Evolutionary conservation across 2,888 invertebrate genomes (phyloP).

Genomic region (Clusia tigrina): DNA sequence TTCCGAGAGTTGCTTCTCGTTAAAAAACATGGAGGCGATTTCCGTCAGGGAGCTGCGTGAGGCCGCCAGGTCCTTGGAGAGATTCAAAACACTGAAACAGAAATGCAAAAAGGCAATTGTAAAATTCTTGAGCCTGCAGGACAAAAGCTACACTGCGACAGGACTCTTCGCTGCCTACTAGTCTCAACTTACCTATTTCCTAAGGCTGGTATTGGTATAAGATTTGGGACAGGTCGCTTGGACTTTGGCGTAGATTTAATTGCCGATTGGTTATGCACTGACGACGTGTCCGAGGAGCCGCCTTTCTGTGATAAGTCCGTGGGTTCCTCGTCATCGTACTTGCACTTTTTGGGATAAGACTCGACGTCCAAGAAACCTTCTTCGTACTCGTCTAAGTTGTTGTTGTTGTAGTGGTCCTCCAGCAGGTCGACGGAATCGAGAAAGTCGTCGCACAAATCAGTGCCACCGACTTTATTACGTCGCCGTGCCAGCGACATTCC

Average conservation of each 20-base stretch:
- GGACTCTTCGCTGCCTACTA: too few species aligned
- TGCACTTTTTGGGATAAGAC: slow-evolving; percentile 53
- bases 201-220: slow-evolving; percentile 72
- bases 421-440: slow-evolving; percentile 59
- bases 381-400: slow-evolving; percentile 58
- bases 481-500: slow-evolving; percentile 69
- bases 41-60: slow-evolving; percentile 66
- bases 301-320: slow-evolving; percentile 64
- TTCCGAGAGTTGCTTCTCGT: slow-evolving; percentile 51
- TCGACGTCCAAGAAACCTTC: slow-evolving; percentile 47
- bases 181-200: slow-evolving; percentile 46
- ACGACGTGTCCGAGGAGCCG: slow-evolving; percentile 59
- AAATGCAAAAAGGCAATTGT: neutral
- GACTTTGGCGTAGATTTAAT: slow-evolving; percentile 53
- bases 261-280: slow-evolving; percentile 47
- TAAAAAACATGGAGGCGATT: slow-evolving; percentile 66
- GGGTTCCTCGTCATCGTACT: slow-evolving; percentile 59
- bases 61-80: slow-evolving; percentile 58
- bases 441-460: slow-evolving; percentile 64
- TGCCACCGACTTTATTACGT: slow-evolving; percentile 79
- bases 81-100: slow-evolving; percentile 54
- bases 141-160: too few species aligned
- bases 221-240: slow-evolving; percentile 76
- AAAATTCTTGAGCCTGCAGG: too few species aligned
- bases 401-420: slow-evolving; percentile 61